Base-by-base conservation (phyloP, 1,140 invertebrate species). In the Sipha flava region DNA sequence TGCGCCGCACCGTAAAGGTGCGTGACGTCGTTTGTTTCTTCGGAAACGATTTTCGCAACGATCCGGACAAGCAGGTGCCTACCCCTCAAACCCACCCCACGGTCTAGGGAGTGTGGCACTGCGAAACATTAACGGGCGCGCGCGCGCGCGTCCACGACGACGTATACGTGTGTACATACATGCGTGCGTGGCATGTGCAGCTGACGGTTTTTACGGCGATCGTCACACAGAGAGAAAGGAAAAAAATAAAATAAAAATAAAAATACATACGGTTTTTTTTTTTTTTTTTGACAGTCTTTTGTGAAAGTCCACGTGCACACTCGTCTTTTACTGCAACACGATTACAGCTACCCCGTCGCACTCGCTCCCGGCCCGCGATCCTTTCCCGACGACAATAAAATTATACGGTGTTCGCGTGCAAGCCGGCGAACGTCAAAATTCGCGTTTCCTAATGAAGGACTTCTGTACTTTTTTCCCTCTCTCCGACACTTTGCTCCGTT, bases 201-300 rank as follows among this genome's bases (percentile, higher is more conserved):
- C 73, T 77, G 73, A 77, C 73, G 57, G 34, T 59, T 77, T 77
- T 77, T 77, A 77, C 23, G 52, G 10, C 23, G 5, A 4, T 47
- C 34, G 21, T 57, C n/a, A n/a, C n/a, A n/a, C n/a, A n/a, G n/a
- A n/a, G n/a, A n/a, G n/a, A n/a, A 54, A 21, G 10, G 26, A 7
- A 75, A 2, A 1, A 14, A 31, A 64, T 12, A 64, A 34, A 37
- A 34, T 16, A 64, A 40, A 26, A 59, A 77, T n/a, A 77, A 59
- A 77, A 59, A 3, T 77, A 43, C 52, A 9, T 57, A 57, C 73
- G 21, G 52, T 75, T 75, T 77, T n/a, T n/a, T n/a, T n/a, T n/a
- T n/a, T n/a, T n/a, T n/a, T n/a, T n/a, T 77, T 77, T n/a, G 73
- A 57, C 72, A 57, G 52, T 77, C 73, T 57, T 77, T 77, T 77